Evolutionary conservation across 1,140 invertebrate species (phyloP).

Genomic region (Rhyacophila brunnea): DNA sequence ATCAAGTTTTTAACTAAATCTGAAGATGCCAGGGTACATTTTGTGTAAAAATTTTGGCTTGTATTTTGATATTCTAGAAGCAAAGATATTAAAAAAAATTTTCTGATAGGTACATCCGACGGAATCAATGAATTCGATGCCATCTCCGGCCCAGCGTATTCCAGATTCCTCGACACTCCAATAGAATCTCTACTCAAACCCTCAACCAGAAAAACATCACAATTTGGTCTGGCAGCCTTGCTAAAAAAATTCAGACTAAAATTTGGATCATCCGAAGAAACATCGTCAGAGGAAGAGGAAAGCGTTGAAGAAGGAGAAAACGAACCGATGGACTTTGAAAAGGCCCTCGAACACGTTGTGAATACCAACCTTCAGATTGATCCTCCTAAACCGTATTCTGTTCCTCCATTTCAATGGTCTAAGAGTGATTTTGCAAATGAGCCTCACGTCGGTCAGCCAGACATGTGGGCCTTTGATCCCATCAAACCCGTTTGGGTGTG

Average conservation of each 20-base stretch:
- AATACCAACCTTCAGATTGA: constrained; percentile 32
- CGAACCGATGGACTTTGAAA: constrained; percentile 41
- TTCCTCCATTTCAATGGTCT: constrained; percentile 49
- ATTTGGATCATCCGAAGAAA: constrained; percentile 35
- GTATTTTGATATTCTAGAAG: neutral
- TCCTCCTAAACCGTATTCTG: constrained; percentile 23
- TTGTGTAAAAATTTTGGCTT: no score
- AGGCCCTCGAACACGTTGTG: constrained; percentile 29
- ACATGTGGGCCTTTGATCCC: constrained; percentile 47
- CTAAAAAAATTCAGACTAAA: constrained; percentile 23
- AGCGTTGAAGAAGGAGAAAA: constrained; percentile 45
- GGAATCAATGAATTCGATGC: constrained; percentile 41
- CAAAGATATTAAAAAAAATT: neutral
- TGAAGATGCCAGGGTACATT: no score
- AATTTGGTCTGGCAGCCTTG: constrained; percentile 29
- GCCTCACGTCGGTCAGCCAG: constrained; percentile 44
- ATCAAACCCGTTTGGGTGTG: constrained; percentile 48
- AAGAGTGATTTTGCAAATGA: constrained; percentile 43
- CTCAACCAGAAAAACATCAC: constrained; percentile 22
- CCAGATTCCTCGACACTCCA: constrained; percentile 23
- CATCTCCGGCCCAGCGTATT: constrained; percentile 48
- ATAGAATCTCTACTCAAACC: constrained; percentile 29
- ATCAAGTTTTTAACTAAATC: no score
- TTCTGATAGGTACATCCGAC: constrained; percentile 18
- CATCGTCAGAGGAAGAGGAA: constrained; percentile 42